Evolutionary conservation across 2,888 invertebrate genomes (phyloP).

Genomic region (Eupelmus urozonus): DNA sequence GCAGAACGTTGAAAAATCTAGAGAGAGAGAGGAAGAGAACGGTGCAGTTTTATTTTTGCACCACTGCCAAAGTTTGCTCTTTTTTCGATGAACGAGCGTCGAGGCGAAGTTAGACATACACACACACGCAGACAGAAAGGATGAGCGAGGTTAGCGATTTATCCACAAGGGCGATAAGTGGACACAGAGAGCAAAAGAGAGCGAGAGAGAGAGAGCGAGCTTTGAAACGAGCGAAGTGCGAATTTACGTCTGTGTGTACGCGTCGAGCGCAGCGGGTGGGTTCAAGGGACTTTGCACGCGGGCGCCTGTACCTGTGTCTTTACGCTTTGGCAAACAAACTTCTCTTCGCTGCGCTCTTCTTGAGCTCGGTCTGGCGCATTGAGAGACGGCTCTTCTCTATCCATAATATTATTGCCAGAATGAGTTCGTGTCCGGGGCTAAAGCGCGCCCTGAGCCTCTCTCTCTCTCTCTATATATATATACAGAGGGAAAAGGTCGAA

Average conservation of each 20-base stretch:
- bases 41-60: constrained; percentile 28
- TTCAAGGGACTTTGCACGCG: too few relatives aligned
- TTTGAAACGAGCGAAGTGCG: too few relatives aligned
- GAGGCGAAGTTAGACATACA: constrained; percentile 11
- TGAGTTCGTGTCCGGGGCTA: constrained; percentile 47
- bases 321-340: constrained; percentile 34
- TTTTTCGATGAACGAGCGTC: background rate
- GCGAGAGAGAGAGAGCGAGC: background rate
- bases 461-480: too few relatives aligned
- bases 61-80: constrained; percentile 27
- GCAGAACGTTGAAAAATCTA: background rate
- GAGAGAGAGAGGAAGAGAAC: too few relatives aligned
- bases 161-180: constrained; percentile 24
- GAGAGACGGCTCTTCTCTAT: constrained; percentile 2
- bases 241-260: too few relatives aligned
- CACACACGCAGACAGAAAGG: background rate
- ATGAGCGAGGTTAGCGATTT: constrained; percentile 4
- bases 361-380: background rate
- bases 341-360: background rate
- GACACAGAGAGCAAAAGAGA: background rate
- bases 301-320: background rate
- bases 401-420: constrained; percentile 61
- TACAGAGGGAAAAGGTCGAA: constrained; percentile 13
- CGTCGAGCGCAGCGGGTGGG: too few relatives aligned
- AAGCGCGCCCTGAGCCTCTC: too few relatives aligned